These are phyloP conservation scores for Anthoscopus minutus DNA, from an alignment of 2,113 vertebrate species.

Conservation along the genomic window DNA sequence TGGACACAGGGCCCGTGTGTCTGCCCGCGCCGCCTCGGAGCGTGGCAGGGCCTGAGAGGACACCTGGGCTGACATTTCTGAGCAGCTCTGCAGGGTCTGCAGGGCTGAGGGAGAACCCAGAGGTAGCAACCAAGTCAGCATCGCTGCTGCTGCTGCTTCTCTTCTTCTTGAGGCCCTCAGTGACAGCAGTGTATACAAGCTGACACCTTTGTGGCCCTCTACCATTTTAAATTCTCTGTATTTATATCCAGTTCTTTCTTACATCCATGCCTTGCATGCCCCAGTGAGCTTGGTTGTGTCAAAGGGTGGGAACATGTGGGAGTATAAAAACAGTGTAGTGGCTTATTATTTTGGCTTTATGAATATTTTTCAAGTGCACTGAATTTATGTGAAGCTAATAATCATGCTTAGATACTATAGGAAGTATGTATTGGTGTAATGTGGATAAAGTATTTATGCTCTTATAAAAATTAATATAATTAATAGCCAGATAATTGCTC, in stretches of 20 bases:
- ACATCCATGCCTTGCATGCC: not conserved
- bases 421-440: not conserved
- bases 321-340: not conserved
- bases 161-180: not conserved
- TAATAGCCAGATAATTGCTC: not conserved
- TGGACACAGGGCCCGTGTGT: not conserved
- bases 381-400: constrained; percentile 18
- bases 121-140: not conserved
- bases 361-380: not conserved
- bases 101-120: not conserved
- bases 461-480: not conserved
- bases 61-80: not conserved
- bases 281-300: not conserved
- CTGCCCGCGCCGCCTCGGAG: not conserved
- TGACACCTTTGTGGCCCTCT: not conserved
- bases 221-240: not conserved
- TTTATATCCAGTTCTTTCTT: not conserved
- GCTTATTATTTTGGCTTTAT: constrained; percentile 4
- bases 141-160: not conserved
- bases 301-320: not conserved
- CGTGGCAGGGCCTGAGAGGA: not conserved
- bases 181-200: constrained; percentile 12
- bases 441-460: constrained; percentile 37
- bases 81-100: not conserved
- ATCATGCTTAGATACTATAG: not conserved